Percentiles rank a stretch among this genome's conserved stretches.
These are phyloP conservation scores for Lasioglossum pauxillum DNA, from an alignment of 2,888 invertebrate species.

Conservation along the genomic window DNA sequence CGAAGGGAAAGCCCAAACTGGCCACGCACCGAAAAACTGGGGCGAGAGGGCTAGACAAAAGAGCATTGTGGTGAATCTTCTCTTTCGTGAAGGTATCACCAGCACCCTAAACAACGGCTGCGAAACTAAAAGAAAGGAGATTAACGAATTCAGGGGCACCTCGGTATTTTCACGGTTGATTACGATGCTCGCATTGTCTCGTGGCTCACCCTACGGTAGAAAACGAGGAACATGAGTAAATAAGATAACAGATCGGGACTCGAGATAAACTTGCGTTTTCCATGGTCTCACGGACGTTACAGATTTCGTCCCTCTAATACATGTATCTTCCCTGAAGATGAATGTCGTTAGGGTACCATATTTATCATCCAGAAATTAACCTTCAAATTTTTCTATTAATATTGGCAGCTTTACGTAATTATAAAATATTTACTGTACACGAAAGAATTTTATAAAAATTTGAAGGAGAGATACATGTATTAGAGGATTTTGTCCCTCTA, in stretches of 20 bases:
- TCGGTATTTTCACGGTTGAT: slow-evolving; percentile 78
- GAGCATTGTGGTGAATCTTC: slow-evolving; percentile 62
- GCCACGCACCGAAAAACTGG: slow-evolving; percentile 58
- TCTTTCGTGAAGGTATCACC: slow-evolving; percentile 38
- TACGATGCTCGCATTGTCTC: slow-evolving; percentile 70
- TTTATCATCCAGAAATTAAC: not conserved
- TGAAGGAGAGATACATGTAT: not conserved
- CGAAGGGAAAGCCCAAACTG: slow-evolving; percentile 40
- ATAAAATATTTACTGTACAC: not conserved
- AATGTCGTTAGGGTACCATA: not conserved
- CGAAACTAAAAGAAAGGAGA: slow-evolving; percentile 73
- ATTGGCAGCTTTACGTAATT: not conserved
- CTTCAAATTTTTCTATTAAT: not conserved
- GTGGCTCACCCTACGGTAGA: slow-evolving; percentile 24
- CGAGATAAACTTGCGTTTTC: slow-evolving; percentile 52
- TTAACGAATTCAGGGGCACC: slow-evolving; percentile 76
- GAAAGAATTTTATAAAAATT: not conserved
- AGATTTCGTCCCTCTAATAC: slow-evolving; percentile 16
- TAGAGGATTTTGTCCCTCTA: slow-evolving; percentile 13
- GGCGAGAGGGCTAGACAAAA: slow-evolving; percentile 66
- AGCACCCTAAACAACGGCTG: slow-evolving; percentile 61
- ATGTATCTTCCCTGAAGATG: not conserved
- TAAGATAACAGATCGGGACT: slow-evolving; percentile 71
- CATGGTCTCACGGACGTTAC: slow-evolving; percentile 28
- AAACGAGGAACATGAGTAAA: slow-evolving; percentile 66